Conservation (phyloP, 2,797 vertebrate species). For the Rhodeus uyekii region DNA sequence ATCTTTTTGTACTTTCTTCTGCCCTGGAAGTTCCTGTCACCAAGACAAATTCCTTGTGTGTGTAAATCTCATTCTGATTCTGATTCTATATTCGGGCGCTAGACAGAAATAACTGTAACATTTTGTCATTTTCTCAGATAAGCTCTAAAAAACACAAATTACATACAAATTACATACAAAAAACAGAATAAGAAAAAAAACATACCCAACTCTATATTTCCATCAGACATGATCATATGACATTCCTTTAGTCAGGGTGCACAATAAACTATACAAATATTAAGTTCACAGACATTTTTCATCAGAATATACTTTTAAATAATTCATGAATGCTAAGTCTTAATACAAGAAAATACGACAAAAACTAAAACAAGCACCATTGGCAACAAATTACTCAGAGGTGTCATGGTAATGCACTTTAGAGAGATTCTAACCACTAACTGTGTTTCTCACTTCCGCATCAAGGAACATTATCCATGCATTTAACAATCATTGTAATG, state of each 20-base stretch:
- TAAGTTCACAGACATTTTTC: not conserved
- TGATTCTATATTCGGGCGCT: no score
- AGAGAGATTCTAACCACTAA: not conserved
- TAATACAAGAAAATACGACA: not conserved
- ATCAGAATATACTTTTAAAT: not conserved
- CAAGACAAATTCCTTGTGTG: no score
- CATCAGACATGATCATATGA: not conserved
- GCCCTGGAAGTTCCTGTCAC: no score
- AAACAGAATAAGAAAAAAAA: no score
- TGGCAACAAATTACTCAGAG: not conserved
- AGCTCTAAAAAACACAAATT: no score
- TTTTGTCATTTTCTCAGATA: no score
- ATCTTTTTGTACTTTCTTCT: no score
- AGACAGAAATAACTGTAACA: no score
- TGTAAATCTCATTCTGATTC: no score
- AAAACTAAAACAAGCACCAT: slow-evolving; percentile 16
- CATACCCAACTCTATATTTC: no score
- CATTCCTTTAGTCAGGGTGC: not conserved
- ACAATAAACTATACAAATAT: not conserved
- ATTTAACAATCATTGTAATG: slow-evolving; percentile 4
- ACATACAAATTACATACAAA: no score
- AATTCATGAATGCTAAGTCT: not conserved
- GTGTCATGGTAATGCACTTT: not conserved
- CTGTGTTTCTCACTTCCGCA: slow-evolving; percentile 1
- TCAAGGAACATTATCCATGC: not conserved